Percentiles rank a stretch among this genome's conserved stretches.
Evolutionary conservation across 2,888 invertebrate genomes (phyloP).

Genomic region (Diarsia rubi): DNA sequence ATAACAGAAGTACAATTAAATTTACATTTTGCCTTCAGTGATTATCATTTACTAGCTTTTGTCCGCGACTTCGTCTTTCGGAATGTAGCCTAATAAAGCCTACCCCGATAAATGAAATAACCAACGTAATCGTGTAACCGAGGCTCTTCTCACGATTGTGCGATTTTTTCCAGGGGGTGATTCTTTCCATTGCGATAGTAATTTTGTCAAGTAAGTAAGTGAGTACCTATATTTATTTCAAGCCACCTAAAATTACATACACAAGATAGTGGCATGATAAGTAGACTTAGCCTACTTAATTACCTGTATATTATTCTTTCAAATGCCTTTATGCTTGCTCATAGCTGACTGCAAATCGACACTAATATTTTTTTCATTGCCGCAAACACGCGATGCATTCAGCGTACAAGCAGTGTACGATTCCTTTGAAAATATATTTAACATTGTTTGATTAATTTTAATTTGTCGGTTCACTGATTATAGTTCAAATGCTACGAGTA

Average conservation of each 20-base stretch:
- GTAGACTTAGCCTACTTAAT: slow-evolving; percentile 32
- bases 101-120: too few relatives aligned
- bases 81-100: too few relatives aligned
- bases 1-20: slow-evolving; percentile 34
- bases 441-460: slow-evolving; percentile 52
- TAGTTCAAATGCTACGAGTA: neutral
- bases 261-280: neutral
- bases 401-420: slow-evolving; percentile 33
- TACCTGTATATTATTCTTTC: slow-evolving; percentile 25
- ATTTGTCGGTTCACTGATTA: slow-evolving; percentile 42
- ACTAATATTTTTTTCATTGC: slow-evolving; percentile 65
- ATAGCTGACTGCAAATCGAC: slow-evolving; percentile 64
- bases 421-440: slow-evolving; percentile 43
- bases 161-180: too few relatives aligned
- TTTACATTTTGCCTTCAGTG: neutral
- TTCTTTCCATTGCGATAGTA: too few relatives aligned
- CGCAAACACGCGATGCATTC: slow-evolving; percentile 56
- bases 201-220: too few relatives aligned
- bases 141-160: too few relatives aligned
- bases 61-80: too few relatives aligned
- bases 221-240: too few relatives aligned
- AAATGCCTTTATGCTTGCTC: slow-evolving; percentile 53
- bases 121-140: too few relatives aligned
- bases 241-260: too few relatives aligned
- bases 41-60: too few relatives aligned